Percentiles rank a stretch among this genome's conserved stretches.
Evolutionary conservation across 2,888 invertebrate genomes (phyloP).

Genomic region (Rutpela maculata): DNA sequence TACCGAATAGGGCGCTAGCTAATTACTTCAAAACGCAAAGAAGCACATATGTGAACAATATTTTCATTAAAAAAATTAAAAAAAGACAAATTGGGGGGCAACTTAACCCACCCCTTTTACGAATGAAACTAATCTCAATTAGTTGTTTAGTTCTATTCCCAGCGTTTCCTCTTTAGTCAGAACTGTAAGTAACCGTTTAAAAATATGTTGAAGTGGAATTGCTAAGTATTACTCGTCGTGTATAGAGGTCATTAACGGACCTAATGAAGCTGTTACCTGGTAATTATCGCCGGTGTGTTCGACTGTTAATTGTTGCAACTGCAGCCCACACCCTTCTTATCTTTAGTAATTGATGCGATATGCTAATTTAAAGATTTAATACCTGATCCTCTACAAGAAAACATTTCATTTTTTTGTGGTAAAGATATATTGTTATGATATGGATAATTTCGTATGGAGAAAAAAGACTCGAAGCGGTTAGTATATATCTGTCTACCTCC

Average conservation of each 20-base stretch:
- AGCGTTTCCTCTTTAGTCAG: not conserved
- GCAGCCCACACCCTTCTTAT: slow-evolving; percentile 57
- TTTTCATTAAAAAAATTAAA: too few species aligned
- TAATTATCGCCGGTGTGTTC: slow-evolving; percentile 59
- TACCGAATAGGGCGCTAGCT: too few species aligned
- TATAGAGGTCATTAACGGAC: slow-evolving; percentile 46
- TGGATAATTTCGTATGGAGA: slow-evolving; percentile 4
- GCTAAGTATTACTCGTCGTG: slow-evolving; percentile 40
- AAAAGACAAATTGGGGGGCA: too few species aligned
- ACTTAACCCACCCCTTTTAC: too few species aligned
- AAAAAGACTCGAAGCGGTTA: not conserved
- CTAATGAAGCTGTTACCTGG: slow-evolving; percentile 59
- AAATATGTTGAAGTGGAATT: slow-evolving; percentile 19
- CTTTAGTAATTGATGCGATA: slow-evolving; percentile 58
- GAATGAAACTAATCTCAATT: not conserved
- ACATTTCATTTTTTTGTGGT: slow-evolving; percentile 21
- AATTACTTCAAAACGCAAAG: too few species aligned
- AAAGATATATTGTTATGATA: slow-evolving; percentile 15
- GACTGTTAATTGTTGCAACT: slow-evolving; percentile 61
- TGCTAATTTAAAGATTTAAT: slow-evolving; percentile 52
- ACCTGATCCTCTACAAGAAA: slow-evolving; percentile 35
- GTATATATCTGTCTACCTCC: not conserved
- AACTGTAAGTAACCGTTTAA: slow-evolving; percentile 1
- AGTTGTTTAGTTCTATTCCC: not conserved
- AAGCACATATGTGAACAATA: too few species aligned